phyloP scores from a whole-genome alignment of 2,113 vertebrate species.

The Piaya cayana region DNA sequence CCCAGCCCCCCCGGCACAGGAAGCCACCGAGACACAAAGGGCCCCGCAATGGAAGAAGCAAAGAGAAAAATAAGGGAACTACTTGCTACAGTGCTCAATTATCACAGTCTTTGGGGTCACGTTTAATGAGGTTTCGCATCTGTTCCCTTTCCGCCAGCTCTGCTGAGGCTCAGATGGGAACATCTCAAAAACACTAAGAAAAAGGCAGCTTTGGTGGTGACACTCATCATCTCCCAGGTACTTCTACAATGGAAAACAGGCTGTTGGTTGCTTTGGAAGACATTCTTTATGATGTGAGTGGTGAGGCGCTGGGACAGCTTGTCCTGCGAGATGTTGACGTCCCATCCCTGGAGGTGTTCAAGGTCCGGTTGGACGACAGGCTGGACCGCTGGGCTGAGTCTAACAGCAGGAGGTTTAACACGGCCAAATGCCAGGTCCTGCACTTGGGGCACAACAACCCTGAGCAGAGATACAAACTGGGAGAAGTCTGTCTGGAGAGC shows the following conservation, averaged over 20 bases:
- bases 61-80: conserved; percentile 10
- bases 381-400: too few relatives aligned
- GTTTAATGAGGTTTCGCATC: not conserved
- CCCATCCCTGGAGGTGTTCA: not conserved
- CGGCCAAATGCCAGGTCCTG: too few relatives aligned
- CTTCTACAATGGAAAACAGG: fast-evolving
- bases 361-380: not conserved
- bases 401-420: too few relatives aligned
- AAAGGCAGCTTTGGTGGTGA: not conserved
- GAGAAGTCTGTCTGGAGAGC: too few relatives aligned
- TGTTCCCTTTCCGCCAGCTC: not conserved
- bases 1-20: conserved; percentile 1
- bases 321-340: not conserved
- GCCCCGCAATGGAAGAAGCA: not conserved
- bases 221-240: not conserved
- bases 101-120: not conserved
- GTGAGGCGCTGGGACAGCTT: not conserved
- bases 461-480: too few relatives aligned
- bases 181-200: not conserved
- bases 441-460: too few relatives aligned
- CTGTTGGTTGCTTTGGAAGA: not conserved
- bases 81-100: not conserved
- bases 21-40: conserved; percentile 54
- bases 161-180: not conserved
- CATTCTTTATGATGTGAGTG: not conserved